Evolutionary conservation across 2,888 invertebrate genomes (phyloP), one percentile per base, ranked within the genome.

Genomic region (Tachystola acroxantha): DNA sequence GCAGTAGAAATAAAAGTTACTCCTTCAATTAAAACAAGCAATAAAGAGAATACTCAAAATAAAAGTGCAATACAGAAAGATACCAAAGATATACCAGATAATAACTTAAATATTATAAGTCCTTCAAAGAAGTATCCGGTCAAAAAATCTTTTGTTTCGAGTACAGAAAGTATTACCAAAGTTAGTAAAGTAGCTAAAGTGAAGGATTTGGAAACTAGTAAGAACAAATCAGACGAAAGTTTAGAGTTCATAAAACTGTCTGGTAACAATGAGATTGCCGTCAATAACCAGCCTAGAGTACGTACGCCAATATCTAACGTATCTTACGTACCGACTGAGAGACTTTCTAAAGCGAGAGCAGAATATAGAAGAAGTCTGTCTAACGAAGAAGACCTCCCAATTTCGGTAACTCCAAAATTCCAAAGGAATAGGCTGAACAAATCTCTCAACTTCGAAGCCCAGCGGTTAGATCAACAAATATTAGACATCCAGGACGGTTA

Each of bases 381-480:
- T 4, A 74, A 76, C 49, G 84, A 85, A 50, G 70, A 81, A 6
- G 64, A 70, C 29, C 37, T 62, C 19, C 64, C 80, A 6, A 73
- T 76, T 35, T 57, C 68, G 7, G 67, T 61, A 13, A 81, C 85
- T 32, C 82, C 84, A n/a, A 76, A 69, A 47, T 88, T 88, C 49
- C 76, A 88, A 70, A 77, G 88, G 59, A 84, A 81, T 48, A 80
- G 86, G 45, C 44, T 88, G 24, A 88, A 88, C 47, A 82, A 86
- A 53, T 88, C 88, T 2, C 64, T 88, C 0, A 86, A 87, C 45
- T 85, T 82, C 42, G 84, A 85, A 53, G 82, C 76, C 1, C 86
- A 87, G 43, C 66, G 76, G 39, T 49, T 87, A 52, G 87, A 88
- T 43, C 87, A 87, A 48, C 87, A 87, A 61, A 86, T 88, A 51